Percentiles rank a stretch among this genome's conserved stretches.
Conservation (phyloP, 2,888 invertebrate species). For the Cryptosula pallasiana region DNA sequence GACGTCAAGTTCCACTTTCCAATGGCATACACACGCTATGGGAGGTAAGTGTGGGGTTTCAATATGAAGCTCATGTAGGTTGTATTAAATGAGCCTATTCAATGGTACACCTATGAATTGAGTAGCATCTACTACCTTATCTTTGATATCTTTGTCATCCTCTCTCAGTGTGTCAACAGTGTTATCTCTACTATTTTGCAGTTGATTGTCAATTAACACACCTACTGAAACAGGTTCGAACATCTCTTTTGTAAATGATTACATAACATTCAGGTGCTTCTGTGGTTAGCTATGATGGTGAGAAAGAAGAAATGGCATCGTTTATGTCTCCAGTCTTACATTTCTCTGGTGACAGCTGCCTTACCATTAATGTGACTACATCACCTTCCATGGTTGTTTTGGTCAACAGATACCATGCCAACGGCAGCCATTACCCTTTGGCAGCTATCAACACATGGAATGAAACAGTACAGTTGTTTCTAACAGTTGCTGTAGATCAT, state of each 20-base stretch:
- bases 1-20: not conserved
- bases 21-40: not conserved
- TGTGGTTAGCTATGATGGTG: not conserved
- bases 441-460: not conserved
- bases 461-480: not conserved
- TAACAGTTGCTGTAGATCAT: no score
- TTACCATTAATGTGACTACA: not conserved
- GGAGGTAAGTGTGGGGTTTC: constrained; percentile 18
- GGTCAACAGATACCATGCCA: not conserved
- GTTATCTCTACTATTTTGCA: no score
- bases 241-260: no score
- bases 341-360: not conserved
- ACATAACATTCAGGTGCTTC: not conserved
- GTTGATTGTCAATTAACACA: no score
- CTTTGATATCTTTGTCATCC: no score
- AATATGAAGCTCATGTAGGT: no score
- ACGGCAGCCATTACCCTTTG: not conserved
- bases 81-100: no score
- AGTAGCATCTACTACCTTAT: no score
- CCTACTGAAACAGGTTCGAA: no score
- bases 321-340: constrained; percentile 1
- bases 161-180: no score
- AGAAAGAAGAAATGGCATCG: not conserved
- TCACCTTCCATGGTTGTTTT: not conserved
- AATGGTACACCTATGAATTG: no score